Evolutionary conservation across 2,888 invertebrate species (phyloP), one percentile per base, ranked within the genome.

Genomic region (Calameuta idolon): DNA sequence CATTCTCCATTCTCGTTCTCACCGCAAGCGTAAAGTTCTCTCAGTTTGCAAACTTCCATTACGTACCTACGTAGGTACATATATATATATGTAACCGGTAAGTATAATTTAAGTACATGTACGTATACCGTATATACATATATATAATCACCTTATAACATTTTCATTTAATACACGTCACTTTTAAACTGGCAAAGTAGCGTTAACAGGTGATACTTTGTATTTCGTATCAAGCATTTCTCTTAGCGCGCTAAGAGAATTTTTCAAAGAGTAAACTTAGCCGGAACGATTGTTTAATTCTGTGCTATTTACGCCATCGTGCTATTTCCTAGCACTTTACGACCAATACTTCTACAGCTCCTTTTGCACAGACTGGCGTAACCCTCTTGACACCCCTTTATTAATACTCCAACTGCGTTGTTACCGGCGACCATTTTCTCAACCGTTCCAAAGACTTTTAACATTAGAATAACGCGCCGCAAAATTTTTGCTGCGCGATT

Each of bases 401-500:
- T 37, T 35, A 37, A 55, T 74, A 33, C 33, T 69, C 69, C 69
- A 69, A 34, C 35, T 33, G 23, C 71, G 34, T 55, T 34, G 30
- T 75, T 34, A 31, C 76, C 4, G 69, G 30, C 69, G 71, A 34
- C 74, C 74, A 74, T 71, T 73, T 35, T 55, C 55, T 55, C 23
- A 55, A 55, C 55, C 23, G 55, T 55, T 55, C 23, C 55, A 55
- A 55, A 15, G 77, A 74, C 74, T 76, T 80, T 77, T 74, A 75
- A 76, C 79, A 79, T 75, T 75, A 76, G 76, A 80, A 77, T 74
- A 81, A 80, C 75, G 80, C 79, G 79, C 80, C 80, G 79, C 78
- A 81, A 79, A 79, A 83, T 85, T 85, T 86, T 80, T 83, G 80
- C 85, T 79, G 84, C 83, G 78, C 85, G 85, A 85, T 86, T 82